Evolutionary conservation across 2,888 invertebrate species (phyloP).

Genomic region (Argyresthia albistria): DNA sequence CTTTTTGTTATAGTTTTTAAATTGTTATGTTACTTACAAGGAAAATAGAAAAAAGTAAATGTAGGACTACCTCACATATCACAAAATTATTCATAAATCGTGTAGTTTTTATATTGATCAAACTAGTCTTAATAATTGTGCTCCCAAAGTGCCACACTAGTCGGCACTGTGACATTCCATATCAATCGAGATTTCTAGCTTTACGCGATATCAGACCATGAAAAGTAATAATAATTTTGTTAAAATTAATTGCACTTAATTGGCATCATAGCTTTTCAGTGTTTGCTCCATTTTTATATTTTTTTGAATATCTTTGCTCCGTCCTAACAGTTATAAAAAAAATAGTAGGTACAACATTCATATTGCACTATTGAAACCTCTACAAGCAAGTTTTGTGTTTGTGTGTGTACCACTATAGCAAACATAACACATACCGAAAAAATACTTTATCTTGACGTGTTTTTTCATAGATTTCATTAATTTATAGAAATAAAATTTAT

Average conservation of each 20-base stretch:
- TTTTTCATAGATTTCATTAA: background rate
- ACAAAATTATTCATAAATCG: too few relatives aligned
- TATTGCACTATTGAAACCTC: too few relatives aligned
- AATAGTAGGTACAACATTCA: too few relatives aligned
- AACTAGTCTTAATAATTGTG: background rate
- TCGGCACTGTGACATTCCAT: conserved; percentile 1
- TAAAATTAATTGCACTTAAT: conserved; percentile 4
- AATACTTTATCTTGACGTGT: background rate
- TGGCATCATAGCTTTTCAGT: conserved; percentile 3
- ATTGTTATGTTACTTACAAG: too few relatives aligned
- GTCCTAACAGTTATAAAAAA: conserved; percentile 19
- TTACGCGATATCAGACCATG: background rate
- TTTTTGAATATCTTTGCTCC: conserved; percentile 17
- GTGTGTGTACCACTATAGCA: too few relatives aligned
- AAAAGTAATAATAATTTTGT: background rate
- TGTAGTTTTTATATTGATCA: too few relatives aligned
- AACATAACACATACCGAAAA: too few relatives aligned
- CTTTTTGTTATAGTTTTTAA: too few relatives aligned
- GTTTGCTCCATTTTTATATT: background rate
- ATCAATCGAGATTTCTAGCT: background rate
- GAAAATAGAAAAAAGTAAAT: too few relatives aligned
- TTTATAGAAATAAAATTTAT: too few relatives aligned
- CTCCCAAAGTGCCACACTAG: conserved; percentile 5
- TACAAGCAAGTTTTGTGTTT: conserved; percentile 8
- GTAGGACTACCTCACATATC: too few relatives aligned